A percentile compares a stretch with the other conserved stretches of the same genome.
Conservation (phyloP, 2,888 invertebrate genomes). For the Lycophotia porphyrea region DNA sequence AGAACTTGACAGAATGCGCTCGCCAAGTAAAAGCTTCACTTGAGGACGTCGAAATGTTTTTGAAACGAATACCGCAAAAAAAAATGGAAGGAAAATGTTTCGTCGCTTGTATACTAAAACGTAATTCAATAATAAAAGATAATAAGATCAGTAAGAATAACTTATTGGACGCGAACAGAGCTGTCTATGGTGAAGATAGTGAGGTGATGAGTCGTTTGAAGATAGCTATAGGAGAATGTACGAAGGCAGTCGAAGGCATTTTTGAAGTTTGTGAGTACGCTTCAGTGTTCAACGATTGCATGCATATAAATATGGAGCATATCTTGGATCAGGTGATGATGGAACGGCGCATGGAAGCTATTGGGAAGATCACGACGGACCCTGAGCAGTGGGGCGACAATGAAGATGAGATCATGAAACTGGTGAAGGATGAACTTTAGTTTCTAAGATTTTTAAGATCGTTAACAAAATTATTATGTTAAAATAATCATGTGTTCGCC, state of each 20-base stretch:
- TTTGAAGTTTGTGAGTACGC: conserved; percentile 87
- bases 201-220: conserved; percentile 81
- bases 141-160: conserved; percentile 79
- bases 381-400: conserved; percentile 83
- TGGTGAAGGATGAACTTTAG: conserved; percentile 84
- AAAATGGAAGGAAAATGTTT: conserved; percentile 85
- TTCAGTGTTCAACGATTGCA: conserved; percentile 86
- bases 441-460: not conserved
- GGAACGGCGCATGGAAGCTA: conserved; percentile 85
- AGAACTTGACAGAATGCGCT: conserved; percentile 84
- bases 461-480: not conserved
- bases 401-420: conserved; percentile 82
- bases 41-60: conserved; percentile 82
- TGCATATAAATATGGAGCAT: conserved; percentile 88
- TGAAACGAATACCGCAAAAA: conserved; percentile 83
- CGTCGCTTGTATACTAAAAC: conserved; percentile 85
- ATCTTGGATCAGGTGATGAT: conserved; percentile 84
- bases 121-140: conserved; percentile 81
- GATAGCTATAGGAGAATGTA: conserved; percentile 79
- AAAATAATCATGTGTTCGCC: not conserved
- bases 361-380: conserved; percentile 81
- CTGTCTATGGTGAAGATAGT: conserved; percentile 82
- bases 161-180: conserved; percentile 80
- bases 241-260: conserved; percentile 75
- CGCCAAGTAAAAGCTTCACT: conserved; percentile 83